These are phyloP conservation scores for Drosophila stalkeri DNA, from an alignment of 2,888 invertebrate species.

Conservation along the genomic window DNA sequence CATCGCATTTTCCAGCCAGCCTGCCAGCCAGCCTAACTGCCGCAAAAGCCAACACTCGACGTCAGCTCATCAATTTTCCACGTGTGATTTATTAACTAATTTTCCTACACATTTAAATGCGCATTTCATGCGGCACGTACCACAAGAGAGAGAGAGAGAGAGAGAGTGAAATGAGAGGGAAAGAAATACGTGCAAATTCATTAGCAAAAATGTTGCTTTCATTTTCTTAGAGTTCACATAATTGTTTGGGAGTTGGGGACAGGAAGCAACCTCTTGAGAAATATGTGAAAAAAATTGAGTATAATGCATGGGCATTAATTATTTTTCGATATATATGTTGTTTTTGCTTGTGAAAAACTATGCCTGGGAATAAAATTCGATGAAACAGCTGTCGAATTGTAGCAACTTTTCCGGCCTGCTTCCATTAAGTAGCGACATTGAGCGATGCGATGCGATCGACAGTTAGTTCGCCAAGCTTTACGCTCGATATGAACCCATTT, in stretches of 20 bases:
- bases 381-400: conserved; percentile 6
- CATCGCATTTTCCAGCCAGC: conserved; percentile 31
- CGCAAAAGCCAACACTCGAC: conserved; percentile 38
- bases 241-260: conserved; percentile 41
- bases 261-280: conserved; percentile 37
- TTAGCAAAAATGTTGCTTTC: conserved; percentile 70
- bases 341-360: conserved; percentile 5
- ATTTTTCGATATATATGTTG: conserved; percentile 43
- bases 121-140: conserved; percentile 69
- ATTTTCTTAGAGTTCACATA: conserved; percentile 71
- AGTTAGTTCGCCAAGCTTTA: conserved; percentile 32
- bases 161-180: neutral
- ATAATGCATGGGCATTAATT: conserved; percentile 67
- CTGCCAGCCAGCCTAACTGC: conserved; percentile 14
- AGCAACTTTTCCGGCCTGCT: conserved; percentile 8
- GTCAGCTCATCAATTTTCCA: conserved; percentile 78
- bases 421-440: conserved; percentile 32
- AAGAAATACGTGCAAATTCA: conserved; percentile 66
- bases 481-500: conserved; percentile 60
- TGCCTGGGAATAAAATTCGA: conserved; percentile 1
- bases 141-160: conserved; percentile 1
- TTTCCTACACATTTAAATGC: conserved; percentile 77
- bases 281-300: conserved; percentile 60
- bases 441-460: conserved; percentile 32
- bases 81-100: conserved; percentile 80